Percentiles rank a stretch among this genome's conserved stretches.
Evolutionary conservation across 2,888 invertebrate genomes (phyloP).

Genomic region (Thyatira batis): DNA sequence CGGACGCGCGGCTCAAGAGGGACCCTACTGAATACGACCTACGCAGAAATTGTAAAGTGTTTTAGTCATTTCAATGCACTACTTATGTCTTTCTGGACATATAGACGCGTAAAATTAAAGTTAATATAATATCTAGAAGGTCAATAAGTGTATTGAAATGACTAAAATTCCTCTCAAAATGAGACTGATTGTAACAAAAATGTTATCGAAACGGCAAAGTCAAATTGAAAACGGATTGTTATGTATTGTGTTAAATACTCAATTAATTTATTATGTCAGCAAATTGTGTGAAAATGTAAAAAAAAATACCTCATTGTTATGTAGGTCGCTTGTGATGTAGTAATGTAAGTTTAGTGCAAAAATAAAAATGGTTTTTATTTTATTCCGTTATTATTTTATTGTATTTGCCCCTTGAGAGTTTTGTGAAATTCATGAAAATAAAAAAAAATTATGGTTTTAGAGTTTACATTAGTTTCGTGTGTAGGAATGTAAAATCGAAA

Average conservation of each 20-base stretch:
- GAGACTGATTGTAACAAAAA: background rate
- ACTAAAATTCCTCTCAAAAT: background rate
- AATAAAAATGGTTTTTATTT: background rate
- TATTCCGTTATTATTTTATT: background rate
- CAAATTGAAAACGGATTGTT: background rate
- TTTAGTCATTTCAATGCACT: background rate
- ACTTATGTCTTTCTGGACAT: too few relatives aligned
- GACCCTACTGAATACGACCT: background rate
- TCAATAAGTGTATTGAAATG: background rate
- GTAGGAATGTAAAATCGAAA: too few relatives aligned
- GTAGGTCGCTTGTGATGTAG: background rate
- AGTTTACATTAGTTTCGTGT: too few relatives aligned
- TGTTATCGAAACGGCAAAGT: background rate
- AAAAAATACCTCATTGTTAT: background rate
- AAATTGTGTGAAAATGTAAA: background rate
- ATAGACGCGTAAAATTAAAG: too few relatives aligned
- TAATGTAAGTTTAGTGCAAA: background rate
- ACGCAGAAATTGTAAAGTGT: background rate
- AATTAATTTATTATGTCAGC: background rate
- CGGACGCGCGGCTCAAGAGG: too few relatives aligned
- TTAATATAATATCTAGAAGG: too few relatives aligned
- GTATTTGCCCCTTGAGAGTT: too few relatives aligned
- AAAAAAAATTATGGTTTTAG: too few relatives aligned
- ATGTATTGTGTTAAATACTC: background rate
- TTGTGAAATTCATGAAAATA: too few relatives aligned